These are phyloP conservation scores for Grus americana DNA, from an alignment of 2,113 vertebrate genomes.

Conservation along the genomic window DNA sequence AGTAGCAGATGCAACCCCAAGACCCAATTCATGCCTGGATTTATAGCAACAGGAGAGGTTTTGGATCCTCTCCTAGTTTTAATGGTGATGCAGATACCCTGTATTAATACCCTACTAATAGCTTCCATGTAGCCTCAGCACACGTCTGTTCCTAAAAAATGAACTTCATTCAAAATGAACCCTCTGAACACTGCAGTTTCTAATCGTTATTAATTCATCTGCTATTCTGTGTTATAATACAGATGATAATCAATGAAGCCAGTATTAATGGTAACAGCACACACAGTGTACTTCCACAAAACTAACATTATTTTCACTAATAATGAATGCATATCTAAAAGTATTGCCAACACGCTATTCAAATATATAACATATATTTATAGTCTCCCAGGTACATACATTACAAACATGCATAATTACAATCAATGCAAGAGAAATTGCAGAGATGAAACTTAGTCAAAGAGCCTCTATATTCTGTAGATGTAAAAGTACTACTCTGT, in stretches of 20 bases:
- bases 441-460: not conserved
- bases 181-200: not conserved
- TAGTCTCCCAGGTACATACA: constrained; percentile 17
- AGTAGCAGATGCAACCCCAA: not conserved
- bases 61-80: not conserved
- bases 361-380: constrained; percentile 61
- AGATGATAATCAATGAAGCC: not conserved
- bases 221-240: not conserved
- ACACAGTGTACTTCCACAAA: not conserved
- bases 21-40: not conserved
- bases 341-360: constrained; percentile 55
- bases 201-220: constrained; percentile 23
- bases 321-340: constrained; percentile 46
- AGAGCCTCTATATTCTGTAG: not conserved
- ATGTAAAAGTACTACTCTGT: constrained; percentile 19
- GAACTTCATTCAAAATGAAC: not conserved
- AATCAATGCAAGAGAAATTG: constrained; percentile 27
- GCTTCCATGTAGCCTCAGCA: not conserved
- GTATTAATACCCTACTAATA: not conserved
- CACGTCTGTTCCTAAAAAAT: not conserved
- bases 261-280: constrained; percentile 15
- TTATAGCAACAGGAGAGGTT: not conserved
- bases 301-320: constrained; percentile 40
- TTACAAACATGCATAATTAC: constrained; percentile 55
- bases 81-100: not conserved